Percentiles rank a stretch among this genome's conserved stretches.
phyloP scores from a whole-genome alignment of 1,140 invertebrate genomes.

The Battus philenor region DNA sequence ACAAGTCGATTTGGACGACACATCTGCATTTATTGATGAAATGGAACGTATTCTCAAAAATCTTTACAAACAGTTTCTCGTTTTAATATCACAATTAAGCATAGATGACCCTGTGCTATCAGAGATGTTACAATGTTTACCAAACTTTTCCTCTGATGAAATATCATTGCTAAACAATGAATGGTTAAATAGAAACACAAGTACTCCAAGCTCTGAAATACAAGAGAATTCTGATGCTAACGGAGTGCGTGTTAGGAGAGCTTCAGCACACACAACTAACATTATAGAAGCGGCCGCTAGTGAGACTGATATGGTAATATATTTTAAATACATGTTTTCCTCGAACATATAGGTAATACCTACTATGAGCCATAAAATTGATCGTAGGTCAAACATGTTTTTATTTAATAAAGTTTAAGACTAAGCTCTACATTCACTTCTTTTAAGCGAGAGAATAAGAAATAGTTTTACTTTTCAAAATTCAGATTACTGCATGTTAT shows the following conservation, averaged over 20 bases:
- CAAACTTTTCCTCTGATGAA: not conserved
- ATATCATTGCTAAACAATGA: slow-evolving; percentile 2
- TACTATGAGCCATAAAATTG: no score
- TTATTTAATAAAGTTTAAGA: no score
- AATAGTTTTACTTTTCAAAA: no score
- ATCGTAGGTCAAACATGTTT: no score
- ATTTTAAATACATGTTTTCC: no score
- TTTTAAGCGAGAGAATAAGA: no score
- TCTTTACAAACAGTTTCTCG: slow-evolving; percentile 32
- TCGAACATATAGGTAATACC: no score
- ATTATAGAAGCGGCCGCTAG: slow-evolving; percentile 24
- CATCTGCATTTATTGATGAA: no score
- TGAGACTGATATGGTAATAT: slow-evolving; percentile 36
- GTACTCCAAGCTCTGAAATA: not conserved
- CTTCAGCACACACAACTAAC: slow-evolving; percentile 48
- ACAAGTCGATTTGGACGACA: no score
- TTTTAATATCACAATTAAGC: slow-evolving; percentile 20
- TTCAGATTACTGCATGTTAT: no score
- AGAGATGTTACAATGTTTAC: not conserved
- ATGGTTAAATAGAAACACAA: slow-evolving; percentile 8
- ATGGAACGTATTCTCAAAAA: slow-evolving; percentile 29
- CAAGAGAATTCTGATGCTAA: slow-evolving; percentile 10
- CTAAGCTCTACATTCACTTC: no score
- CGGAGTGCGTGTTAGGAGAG: slow-evolving; percentile 31
- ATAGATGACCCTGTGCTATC: slow-evolving; percentile 8